Evolutionary conservation across 2,888 invertebrate genomes (phyloP).

Genomic region (Drosophila anomalipes): DNA sequence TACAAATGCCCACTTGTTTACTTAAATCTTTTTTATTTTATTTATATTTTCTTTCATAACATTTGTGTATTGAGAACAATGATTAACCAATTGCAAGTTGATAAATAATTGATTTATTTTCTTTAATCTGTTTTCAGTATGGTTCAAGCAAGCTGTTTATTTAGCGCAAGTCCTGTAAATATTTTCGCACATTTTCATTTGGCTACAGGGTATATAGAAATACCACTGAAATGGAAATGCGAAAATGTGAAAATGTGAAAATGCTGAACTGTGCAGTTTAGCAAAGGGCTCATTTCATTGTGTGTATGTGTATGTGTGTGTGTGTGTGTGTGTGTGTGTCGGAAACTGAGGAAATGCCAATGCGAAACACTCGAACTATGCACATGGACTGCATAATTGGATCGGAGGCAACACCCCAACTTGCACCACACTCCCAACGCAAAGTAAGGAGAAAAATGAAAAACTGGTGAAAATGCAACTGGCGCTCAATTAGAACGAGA

Average conservation of each 20-base stretch:
- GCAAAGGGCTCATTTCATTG: neutral
- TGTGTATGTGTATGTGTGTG: neutral
- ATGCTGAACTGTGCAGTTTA: conserved; percentile 44
- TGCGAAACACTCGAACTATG: conserved; percentile 35
- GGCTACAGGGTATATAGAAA: neutral
- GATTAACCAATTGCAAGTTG: neutral
- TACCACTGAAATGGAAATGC: conserved; percentile 62
- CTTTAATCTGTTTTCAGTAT: neutral
- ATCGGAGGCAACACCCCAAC: conserved; percentile 19
- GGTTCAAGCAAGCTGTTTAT: neutral
- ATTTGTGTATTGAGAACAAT: neutral
- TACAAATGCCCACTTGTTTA: neutral
- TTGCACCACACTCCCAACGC: neutral
- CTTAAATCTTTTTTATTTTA: neutral
- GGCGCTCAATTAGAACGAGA: conserved; percentile 71
- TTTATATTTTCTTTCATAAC: neutral
- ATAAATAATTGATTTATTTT: neutral
- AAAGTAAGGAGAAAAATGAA: neutral
- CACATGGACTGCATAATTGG: conserved; percentile 72
- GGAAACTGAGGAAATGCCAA: conserved; percentile 59
- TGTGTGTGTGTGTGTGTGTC: conserved; percentile 13
- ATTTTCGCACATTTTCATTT: neutral
- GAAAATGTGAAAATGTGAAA: conserved; percentile 40
- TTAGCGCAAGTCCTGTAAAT: neutral
- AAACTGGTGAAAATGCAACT: conserved; percentile 25